These are phyloP conservation scores for Acrossocheilus wenchowensis DNA, from an alignment of 2,797 vertebrate species.

Conservation along the genomic window DNA sequence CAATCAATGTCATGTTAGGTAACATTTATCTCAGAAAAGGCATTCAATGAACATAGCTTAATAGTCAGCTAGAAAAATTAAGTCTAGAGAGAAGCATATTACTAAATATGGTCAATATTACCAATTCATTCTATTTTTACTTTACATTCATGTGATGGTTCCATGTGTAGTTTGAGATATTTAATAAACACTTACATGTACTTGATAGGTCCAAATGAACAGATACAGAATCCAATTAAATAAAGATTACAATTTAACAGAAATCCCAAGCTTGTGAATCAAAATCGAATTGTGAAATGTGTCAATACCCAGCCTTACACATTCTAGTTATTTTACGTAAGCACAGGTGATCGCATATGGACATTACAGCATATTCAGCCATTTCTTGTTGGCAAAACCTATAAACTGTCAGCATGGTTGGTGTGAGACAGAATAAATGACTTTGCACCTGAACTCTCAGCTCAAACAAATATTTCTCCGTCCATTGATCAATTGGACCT, in stretches of 20 bases:
- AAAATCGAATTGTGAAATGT: not conserved
- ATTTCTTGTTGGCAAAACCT: not conserved
- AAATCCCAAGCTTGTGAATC: not conserved
- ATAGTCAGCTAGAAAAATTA: not conserved
- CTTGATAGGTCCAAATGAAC: not conserved
- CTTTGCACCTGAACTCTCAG: constrained; percentile 11
- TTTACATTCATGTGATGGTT: not conserved
- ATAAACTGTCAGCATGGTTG: not conserved
- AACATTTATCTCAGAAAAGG: not conserved
- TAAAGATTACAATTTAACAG: not conserved
- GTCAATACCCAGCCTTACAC: not conserved
- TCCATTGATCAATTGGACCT: not conserved
- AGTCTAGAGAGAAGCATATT: not conserved
- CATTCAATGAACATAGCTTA: not conserved
- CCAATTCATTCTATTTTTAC: not conserved
- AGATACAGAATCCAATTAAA: not conserved
- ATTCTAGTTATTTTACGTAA: not conserved
- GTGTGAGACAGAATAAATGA: not conserved
- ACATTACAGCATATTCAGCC: not conserved
- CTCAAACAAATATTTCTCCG: constrained; percentile 18
- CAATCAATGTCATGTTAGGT: not conserved
- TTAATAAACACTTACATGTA: not conserved
- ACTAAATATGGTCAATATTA: not conserved
- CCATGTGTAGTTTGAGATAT: not conserved
- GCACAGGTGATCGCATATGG: not conserved